Conservation (phyloP, 2,113 vertebrate genomes). For the Alethe diademata region DNA sequence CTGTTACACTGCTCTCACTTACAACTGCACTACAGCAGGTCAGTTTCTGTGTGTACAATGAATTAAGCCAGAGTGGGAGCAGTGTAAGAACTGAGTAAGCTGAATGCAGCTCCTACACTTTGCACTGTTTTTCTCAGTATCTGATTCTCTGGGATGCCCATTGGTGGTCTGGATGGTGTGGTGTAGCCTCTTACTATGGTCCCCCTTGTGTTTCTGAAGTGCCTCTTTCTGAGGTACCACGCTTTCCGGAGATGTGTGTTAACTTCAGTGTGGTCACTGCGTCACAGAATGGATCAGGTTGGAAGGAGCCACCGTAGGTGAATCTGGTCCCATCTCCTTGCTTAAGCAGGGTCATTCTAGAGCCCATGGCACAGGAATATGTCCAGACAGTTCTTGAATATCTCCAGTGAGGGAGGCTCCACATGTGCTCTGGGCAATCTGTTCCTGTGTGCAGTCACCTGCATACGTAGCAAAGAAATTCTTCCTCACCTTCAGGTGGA, state of each 20-base stretch:
- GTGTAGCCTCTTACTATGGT: background rate
- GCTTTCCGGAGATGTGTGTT: background rate
- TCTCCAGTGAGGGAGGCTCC: background rate
- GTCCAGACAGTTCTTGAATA: background rate
- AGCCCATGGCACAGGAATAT: background rate
- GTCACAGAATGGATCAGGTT: background rate
- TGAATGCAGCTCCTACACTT: background rate
- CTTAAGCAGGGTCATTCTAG: background rate
- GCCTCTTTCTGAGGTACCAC: background rate
- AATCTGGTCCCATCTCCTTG: background rate
- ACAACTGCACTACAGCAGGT: background rate
- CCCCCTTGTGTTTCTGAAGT: background rate
- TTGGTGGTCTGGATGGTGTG: too few relatives aligned
- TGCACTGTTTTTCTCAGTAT: background rate
- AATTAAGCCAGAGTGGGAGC: background rate
- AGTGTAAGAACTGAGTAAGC: background rate
- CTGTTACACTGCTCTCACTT: background rate
- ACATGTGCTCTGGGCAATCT: background rate
- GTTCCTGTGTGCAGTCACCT: background rate
- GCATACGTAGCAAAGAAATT: background rate
- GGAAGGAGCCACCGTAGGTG: background rate
- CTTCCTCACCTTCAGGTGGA: background rate
- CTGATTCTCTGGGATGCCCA: background rate
- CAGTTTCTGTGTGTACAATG: background rate
- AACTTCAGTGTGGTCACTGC: background rate